phyloP scores from a whole-genome alignment of 1,140 invertebrate genomes.

The Drosophila bocki region DNA sequence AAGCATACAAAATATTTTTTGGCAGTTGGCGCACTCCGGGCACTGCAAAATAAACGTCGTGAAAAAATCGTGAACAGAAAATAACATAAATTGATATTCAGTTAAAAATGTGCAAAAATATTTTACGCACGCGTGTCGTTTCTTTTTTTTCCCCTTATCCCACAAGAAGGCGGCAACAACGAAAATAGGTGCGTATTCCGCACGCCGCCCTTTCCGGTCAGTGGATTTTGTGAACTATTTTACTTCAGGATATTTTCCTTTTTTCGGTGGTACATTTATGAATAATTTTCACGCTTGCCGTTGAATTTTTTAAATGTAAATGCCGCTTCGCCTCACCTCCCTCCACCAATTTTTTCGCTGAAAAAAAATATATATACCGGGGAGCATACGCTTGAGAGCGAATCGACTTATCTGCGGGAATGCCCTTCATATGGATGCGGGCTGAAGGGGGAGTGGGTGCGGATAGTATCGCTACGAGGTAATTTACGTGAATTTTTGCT shows the following conservation, averaged over 20 bases:
- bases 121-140: conserved; percentile 58
- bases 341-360: background rate
- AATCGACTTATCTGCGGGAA: conserved; percentile 60
- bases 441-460: background rate
- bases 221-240: conserved; percentile 35
- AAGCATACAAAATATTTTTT: conserved; percentile 13
- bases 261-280: conserved; percentile 64
- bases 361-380: conserved; percentile 25
- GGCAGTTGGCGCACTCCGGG: conserved; percentile 6
- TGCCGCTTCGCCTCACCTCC: conserved; percentile 16
- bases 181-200: conserved; percentile 6
- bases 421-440: conserved; percentile 37
- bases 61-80: conserved; percentile 41
- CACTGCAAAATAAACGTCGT: conserved; percentile 5
- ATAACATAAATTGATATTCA: conserved; percentile 79
- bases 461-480: conserved; percentile 38
- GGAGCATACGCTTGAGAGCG: conserved; percentile 39
- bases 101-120: conserved; percentile 72
- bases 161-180: background rate
- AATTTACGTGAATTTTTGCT: conserved; percentile 64
- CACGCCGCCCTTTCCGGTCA: conserved; percentile 43
- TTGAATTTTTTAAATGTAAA: conserved; percentile 76
- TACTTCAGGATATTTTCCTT: conserved; percentile 20
- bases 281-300: conserved; percentile 71
- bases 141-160: background rate